Evolutionary conservation across 2,888 invertebrate genomes (phyloP).

Genomic region (Leptinotarsa rubiginosa): DNA sequence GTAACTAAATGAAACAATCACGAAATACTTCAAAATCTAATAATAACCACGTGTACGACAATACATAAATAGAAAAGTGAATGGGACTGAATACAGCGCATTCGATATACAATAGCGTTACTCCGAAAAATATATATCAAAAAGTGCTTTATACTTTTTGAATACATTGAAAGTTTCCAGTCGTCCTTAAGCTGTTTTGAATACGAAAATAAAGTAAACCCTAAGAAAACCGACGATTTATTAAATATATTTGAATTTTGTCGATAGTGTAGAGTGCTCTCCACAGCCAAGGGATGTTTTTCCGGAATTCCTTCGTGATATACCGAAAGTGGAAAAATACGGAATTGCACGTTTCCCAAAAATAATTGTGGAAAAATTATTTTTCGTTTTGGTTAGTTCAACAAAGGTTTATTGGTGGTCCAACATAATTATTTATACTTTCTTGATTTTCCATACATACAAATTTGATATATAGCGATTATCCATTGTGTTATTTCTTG

Average conservation of each 20-base stretch:
- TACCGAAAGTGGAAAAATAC: background rate
- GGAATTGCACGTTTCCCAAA: background rate
- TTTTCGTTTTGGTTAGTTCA: too few relatives aligned
- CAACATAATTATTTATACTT: too few relatives aligned
- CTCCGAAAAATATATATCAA: slow-evolving; percentile 54
- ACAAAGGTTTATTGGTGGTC: too few relatives aligned
- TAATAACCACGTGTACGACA: background rate
- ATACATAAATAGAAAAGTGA: slow-evolving; percentile 1
- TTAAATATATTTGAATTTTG: slow-evolving; percentile 50
- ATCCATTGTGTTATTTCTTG: background rate
- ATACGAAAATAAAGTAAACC: slow-evolving; percentile 52
- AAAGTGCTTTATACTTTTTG: slow-evolving; percentile 56
- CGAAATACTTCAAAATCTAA: background rate
- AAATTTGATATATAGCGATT: background rate
- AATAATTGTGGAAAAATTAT: too few relatives aligned
- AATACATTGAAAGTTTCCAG: slow-evolving; percentile 55
- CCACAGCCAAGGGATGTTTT: slow-evolving; percentile 2
- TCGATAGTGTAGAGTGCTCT: slow-evolving; percentile 35
- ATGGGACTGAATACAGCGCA: slow-evolving; percentile 3
- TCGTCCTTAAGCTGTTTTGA: slow-evolving; percentile 54
- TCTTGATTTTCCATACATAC: background rate
- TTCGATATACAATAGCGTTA: slow-evolving; percentile 39
- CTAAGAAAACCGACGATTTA: slow-evolving; percentile 44
- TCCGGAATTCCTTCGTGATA: background rate
- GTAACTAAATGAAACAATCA: background rate